Evolutionary conservation across 64 coral and sea anemone genomes (phyloP).

Genomic region (Actinia tenebrosa): DNA sequence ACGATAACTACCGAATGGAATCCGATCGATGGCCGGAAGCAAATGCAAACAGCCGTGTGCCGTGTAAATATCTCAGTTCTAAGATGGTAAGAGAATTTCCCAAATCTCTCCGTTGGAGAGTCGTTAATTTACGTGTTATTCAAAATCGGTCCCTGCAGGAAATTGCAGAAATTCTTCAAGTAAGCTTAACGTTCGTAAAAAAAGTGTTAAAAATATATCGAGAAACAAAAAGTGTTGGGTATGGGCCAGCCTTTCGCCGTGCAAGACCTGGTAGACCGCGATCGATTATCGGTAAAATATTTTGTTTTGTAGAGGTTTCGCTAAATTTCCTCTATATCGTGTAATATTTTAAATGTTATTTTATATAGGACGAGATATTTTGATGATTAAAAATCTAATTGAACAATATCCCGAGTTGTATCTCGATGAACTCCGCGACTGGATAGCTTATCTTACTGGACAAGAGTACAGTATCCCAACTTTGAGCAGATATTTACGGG

Average conservation of each 20-base stretch:
- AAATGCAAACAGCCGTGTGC: too few relatives aligned
- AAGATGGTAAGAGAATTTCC: too few relatives aligned
- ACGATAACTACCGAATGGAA: too few relatives aligned
- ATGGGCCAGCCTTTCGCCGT: not conserved
- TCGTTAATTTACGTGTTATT: not conserved
- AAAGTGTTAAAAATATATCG: slow-evolving; percentile 27
- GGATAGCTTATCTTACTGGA: slow-evolving; percentile 11
- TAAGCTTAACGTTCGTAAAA: slow-evolving; percentile 30
- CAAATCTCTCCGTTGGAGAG: too few relatives aligned
- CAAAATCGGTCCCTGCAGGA: slow-evolving; percentile 16
- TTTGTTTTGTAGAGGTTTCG: not conserved
- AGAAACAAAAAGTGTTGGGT: slow-evolving; percentile 30
- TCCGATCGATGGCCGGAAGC: too few relatives aligned
- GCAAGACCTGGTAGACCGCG: not conserved
- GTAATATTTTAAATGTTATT: not conserved
- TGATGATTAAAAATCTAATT: slow-evolving; percentile 18
- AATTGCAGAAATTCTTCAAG: slow-evolving; percentile 23
- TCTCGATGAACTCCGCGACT: slow-evolving; percentile 12
- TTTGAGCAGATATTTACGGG: not conserved
- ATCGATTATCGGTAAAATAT: slow-evolving; percentile 15
- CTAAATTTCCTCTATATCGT: not conserved
- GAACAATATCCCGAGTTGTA: slow-evolving; percentile 41
- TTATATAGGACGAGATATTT: slow-evolving; percentile 19
- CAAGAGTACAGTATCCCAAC: slow-evolving; percentile 4
- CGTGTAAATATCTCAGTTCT: too few relatives aligned